phyloP scores from a whole-genome alignment of 2,113 vertebrate genomes.

The Todiramphus chloris region DNA sequence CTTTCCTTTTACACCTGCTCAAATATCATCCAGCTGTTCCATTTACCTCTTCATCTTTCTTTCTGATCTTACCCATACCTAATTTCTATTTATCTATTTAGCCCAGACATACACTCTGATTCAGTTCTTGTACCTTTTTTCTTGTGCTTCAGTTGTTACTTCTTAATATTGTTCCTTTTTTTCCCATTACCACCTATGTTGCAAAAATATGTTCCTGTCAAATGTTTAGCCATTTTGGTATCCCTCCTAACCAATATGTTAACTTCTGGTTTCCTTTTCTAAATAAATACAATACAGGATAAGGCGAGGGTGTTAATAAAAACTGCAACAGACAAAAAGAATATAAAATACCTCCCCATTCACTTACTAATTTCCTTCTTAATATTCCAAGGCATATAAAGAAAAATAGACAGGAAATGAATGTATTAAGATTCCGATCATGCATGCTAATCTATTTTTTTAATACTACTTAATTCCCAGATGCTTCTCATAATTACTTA shows the following conservation, averaged over 20 bases:
- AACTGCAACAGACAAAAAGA: neutral
- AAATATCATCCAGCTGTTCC: neutral
- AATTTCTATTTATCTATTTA: neutral
- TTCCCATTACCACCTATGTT: neutral
- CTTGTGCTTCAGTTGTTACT: neutral
- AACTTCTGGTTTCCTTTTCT: neutral
- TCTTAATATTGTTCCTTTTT: neutral
- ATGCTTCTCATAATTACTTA: constrained; percentile 50
- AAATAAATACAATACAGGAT: neutral
- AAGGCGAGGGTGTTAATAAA: neutral
- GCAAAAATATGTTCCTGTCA: neutral
- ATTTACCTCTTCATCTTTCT: neutral
- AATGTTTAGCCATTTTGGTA: neutral
- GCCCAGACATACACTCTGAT: accelerated
- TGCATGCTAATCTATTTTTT: constrained; percentile 13
- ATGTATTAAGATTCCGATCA: constrained; percentile 25
- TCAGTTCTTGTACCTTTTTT: accelerated
- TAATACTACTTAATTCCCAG: constrained; percentile 38
- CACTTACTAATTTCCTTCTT: neutral
- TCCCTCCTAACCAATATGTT: neutral
- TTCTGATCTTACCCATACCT: neutral
- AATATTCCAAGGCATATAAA: neutral
- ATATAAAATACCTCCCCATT: neutral
- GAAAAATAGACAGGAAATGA: neutral
- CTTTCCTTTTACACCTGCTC: neutral